phyloP scores from a whole-genome alignment of 2,113 vertebrate genomes.

The Eretmochelys imbricata region DNA sequence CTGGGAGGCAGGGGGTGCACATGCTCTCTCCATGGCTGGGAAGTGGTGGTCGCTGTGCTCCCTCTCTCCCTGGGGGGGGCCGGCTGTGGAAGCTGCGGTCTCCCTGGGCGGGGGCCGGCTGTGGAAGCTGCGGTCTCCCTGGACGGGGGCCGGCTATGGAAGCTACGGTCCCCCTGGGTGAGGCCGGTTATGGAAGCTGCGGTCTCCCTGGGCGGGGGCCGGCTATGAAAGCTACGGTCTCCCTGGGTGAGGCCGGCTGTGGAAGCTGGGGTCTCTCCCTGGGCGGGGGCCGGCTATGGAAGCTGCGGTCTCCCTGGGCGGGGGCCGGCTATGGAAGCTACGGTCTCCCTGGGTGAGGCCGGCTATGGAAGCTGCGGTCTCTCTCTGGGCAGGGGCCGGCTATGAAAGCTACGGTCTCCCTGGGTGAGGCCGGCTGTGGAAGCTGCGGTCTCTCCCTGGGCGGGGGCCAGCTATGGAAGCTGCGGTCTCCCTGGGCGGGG shows the following conservation, averaged over 20 bases:
- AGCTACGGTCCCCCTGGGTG: too few relatives aligned
- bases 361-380: not conserved
- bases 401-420: not conserved
- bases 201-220: fast-evolving
- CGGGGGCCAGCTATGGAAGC: not conserved
- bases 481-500: not conserved
- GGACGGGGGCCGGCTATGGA: not conserved
- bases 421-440: not conserved
- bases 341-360: too few relatives aligned
- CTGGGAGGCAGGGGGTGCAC: not conserved
- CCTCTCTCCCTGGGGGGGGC: not conserved
- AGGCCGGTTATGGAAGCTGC: too few relatives aligned
- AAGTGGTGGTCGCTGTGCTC: not conserved
- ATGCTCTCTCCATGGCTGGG: not conserved
- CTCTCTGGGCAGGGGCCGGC: not conserved
- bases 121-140: not conserved
- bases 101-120: not conserved
- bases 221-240: not conserved
- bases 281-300: not conserved
- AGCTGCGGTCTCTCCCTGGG: too few relatives aligned
- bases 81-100: not conserved
- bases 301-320: not conserved
- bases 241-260: not conserved
- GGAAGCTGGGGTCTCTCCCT: not conserved
- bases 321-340: not conserved